Conservation (phyloP, 2,888 invertebrate genomes). For the Therioaphis trifolii region DNA sequence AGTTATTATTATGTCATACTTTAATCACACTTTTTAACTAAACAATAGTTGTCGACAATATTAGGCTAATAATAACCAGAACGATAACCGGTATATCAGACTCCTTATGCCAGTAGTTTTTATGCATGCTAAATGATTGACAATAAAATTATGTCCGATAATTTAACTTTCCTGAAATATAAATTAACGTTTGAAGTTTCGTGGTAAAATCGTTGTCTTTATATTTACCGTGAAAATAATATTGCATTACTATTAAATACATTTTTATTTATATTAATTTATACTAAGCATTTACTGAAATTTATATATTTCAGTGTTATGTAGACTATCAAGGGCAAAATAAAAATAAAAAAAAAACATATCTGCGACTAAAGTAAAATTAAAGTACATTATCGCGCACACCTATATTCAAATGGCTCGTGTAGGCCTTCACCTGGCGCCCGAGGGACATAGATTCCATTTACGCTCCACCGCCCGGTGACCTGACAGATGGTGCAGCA, state of each 20-base stretch:
- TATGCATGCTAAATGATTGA: neutral
- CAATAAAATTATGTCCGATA: too few species aligned
- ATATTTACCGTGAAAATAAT: neutral
- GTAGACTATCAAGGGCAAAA: neutral
- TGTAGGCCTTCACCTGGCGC: slow-evolving; percentile 51
- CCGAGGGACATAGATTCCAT: slow-evolving; percentile 42
- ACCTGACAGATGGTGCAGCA: slow-evolving; percentile 58
- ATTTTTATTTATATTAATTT: slow-evolving; percentile 3
- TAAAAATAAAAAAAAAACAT: slow-evolving; percentile 26
- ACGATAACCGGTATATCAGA: neutral
- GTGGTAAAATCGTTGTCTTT: neutral
- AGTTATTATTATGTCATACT: neutral
- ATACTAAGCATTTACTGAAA: neutral
- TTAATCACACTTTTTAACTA: neutral
- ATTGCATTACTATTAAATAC: too few species aligned
- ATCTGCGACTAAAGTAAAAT: too few species aligned
- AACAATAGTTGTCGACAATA: too few species aligned
- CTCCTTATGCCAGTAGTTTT: neutral
- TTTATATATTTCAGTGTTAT: neutral
- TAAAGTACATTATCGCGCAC: slow-evolving; percentile 27
- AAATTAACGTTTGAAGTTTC: too few species aligned
- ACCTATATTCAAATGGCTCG: slow-evolving; percentile 48
- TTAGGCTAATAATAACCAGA: too few species aligned
- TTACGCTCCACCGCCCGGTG: slow-evolving; percentile 44
- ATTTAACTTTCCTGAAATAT: too few species aligned